These are phyloP conservation scores for Drosophila nikananu DNA, from an alignment of 1,140 invertebrate genomes.

Conservation along the genomic window DNA sequence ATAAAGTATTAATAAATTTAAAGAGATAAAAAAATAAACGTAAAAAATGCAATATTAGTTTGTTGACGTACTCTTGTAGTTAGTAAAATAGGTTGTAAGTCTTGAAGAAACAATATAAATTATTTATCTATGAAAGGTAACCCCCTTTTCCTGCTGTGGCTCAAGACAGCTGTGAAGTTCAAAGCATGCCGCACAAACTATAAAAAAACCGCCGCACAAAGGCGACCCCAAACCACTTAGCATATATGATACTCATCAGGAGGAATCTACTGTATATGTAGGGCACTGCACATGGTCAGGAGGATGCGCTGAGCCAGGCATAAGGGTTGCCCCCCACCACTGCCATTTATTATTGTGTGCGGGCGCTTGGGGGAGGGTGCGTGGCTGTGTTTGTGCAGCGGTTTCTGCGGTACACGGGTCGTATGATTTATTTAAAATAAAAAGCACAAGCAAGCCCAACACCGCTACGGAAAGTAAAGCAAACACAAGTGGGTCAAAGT, in stretches of 20 bases:
- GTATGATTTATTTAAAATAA: slow-evolving; percentile 77
- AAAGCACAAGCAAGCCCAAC: slow-evolving; percentile 36
- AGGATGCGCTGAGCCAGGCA: slow-evolving; percentile 21
- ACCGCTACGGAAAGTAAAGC: slow-evolving; percentile 30
- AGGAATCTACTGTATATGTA: slow-evolving; percentile 9
- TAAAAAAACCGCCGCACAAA: slow-evolving; percentile 13
- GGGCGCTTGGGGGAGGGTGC: slow-evolving; percentile 17
- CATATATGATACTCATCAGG: slow-evolving; percentile 56
- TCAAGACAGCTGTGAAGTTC: background rate
- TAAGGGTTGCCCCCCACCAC: background rate
- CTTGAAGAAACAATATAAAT: background rate
- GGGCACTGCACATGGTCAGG: slow-evolving; percentile 20
- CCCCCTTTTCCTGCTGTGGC: background rate
- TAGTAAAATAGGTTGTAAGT: too few relatives aligned
- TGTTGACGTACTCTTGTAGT: too few relatives aligned
- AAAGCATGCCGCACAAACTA: background rate
- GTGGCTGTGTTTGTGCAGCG: slow-evolving; percentile 60
- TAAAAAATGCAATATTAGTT: background rate
- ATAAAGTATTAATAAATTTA: background rate
- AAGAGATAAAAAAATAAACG: background rate
- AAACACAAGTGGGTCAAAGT: slow-evolving; percentile 65
- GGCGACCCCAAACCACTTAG: slow-evolving; percentile 22
- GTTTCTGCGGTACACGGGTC: slow-evolving; percentile 62
- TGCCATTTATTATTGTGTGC: slow-evolving; percentile 19
- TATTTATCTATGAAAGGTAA: background rate